Percentiles rank a stretch among this genome's conserved stretches.
These are phyloP conservation scores for Amphipyra tragopoginis DNA, from an alignment of 2,888 invertebrate species.

Conservation along the genomic window DNA sequence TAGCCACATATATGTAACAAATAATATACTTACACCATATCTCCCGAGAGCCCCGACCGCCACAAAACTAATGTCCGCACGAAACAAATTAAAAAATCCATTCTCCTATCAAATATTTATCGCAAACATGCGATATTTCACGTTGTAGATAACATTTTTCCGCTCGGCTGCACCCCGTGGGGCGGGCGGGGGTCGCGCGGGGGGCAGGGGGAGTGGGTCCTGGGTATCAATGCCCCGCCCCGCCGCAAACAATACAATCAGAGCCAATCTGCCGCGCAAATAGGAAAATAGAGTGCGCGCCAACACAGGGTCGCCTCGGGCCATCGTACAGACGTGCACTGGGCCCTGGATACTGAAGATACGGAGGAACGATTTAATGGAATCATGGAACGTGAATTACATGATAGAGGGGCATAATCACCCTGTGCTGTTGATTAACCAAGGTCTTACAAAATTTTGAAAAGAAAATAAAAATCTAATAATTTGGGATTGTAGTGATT, in stretches of 20 bases:
- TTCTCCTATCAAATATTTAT: conserved; percentile 83
- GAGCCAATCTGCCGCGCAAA: conserved; percentile 89
- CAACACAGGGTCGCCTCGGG: conserved; percentile 81
- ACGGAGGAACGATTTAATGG: conserved; percentile 18
- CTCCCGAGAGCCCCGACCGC: conserved; percentile 38
- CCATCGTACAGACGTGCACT: conserved; percentile 44
- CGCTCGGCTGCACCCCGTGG: conserved; percentile 74
- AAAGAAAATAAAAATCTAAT: background rate
- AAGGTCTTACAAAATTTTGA: background rate
- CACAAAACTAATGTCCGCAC: conserved; percentile 63
- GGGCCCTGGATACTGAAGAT: conserved; percentile 16
- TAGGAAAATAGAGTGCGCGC: conserved; percentile 89
- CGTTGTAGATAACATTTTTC: conserved; percentile 83
- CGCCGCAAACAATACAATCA: conserved; percentile 89
- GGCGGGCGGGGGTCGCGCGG: conserved; percentile 48
- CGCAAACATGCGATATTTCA: conserved; percentile 80
- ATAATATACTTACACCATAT: conserved; percentile 15
- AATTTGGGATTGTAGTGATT: too few relatives aligned
- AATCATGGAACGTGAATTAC: conserved; percentile 9
- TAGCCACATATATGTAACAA: conserved; percentile 19
- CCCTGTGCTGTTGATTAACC: conserved; percentile 6
- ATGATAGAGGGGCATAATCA: conserved; percentile 29
- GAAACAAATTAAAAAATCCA: conserved; percentile 77
- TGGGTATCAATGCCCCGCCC: conserved; percentile 79
- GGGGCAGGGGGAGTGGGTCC: conserved; percentile 53